Evolutionary conservation across 2,113 vertebrate genomes (phyloP).

Genomic region (Prolemur simus): DNA sequence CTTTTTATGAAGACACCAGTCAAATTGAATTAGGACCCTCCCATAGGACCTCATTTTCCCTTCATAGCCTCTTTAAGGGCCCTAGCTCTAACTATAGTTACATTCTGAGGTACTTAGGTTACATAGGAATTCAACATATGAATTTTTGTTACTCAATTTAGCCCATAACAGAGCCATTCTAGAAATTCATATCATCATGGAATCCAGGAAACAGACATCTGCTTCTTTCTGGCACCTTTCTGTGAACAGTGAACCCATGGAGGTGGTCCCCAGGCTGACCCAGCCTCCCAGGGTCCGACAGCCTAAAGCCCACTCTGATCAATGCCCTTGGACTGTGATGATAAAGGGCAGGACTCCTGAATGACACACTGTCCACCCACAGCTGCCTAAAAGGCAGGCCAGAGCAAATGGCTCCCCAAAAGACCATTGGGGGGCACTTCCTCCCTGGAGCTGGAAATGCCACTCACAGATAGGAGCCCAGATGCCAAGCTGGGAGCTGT

Average conservation of each 20-base stretch:
- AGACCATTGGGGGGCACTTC: rapidly evolving
- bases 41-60: background rate
- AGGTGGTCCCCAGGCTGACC: background rate
- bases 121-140: background rate
- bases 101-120: background rate
- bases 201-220: background rate
- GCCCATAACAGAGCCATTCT: background rate
- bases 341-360: background rate
- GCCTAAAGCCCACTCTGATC: background rate
- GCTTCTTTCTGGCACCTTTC: background rate
- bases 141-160: background rate
- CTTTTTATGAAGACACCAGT: background rate
- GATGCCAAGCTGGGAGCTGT: background rate
- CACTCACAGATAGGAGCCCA: background rate
- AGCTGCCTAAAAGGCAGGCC: background rate
- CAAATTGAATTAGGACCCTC: background rate
- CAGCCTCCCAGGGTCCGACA: background rate
- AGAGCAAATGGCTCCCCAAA: background rate
- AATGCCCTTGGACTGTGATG: background rate
- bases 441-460: background rate
- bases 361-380: background rate
- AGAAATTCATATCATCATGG: background rate
- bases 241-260: background rate
- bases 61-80: background rate
- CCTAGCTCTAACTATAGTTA: background rate